Evolutionary conservation across 53 echinoderm and acorn worm genomes (phyloP).

Genomic region (Luidia sarsii): DNA sequence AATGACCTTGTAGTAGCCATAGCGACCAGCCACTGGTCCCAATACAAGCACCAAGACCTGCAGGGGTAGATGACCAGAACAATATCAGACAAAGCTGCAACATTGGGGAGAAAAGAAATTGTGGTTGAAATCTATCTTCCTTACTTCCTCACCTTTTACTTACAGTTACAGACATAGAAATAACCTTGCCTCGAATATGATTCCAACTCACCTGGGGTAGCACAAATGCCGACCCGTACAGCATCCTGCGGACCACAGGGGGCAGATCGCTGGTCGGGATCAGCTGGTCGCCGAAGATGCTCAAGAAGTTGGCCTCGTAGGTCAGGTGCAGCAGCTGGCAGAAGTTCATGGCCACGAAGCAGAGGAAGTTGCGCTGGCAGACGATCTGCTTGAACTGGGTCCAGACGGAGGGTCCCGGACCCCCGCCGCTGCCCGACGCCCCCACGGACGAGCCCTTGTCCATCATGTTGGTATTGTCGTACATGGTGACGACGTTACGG

Average conservation of each 20-base stretch:
- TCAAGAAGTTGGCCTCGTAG: slow-evolving; percentile 80
- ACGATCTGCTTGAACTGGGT: slow-evolving; percentile 78
- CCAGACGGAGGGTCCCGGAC: slow-evolving; percentile 33
- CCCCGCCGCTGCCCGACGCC: neutral
- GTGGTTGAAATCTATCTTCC: neutral
- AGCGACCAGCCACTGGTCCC: slow-evolving; percentile 58
- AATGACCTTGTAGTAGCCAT: slow-evolving; percentile 75
- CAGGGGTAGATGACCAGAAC: neutral
- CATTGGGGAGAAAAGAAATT: neutral
- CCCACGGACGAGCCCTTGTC: neutral
- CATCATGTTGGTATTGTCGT: slow-evolving; percentile 6
- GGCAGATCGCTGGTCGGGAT: slow-evolving; percentile 68
- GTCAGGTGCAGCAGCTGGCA: slow-evolving; percentile 77
- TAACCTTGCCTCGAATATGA: neutral
- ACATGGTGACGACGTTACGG: slow-evolving; percentile 61
- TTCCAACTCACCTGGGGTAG: slow-evolving; percentile 73
- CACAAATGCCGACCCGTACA: slow-evolving; percentile 84
- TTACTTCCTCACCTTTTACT: no score
- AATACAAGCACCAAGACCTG: slow-evolving; percentile 74
- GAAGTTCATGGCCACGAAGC: slow-evolving; percentile 84
- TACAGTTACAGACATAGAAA: no score
- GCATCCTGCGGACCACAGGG: slow-evolving; percentile 57
- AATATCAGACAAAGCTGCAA: neutral
- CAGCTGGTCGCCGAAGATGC: slow-evolving; percentile 81
- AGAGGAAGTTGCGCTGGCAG: slow-evolving; percentile 68